Percentiles rank a stretch among this genome's conserved stretches.
Evolutionary conservation across 2,888 invertebrate species (phyloP).

Genomic region (Eristalinus sepulchralis): DNA sequence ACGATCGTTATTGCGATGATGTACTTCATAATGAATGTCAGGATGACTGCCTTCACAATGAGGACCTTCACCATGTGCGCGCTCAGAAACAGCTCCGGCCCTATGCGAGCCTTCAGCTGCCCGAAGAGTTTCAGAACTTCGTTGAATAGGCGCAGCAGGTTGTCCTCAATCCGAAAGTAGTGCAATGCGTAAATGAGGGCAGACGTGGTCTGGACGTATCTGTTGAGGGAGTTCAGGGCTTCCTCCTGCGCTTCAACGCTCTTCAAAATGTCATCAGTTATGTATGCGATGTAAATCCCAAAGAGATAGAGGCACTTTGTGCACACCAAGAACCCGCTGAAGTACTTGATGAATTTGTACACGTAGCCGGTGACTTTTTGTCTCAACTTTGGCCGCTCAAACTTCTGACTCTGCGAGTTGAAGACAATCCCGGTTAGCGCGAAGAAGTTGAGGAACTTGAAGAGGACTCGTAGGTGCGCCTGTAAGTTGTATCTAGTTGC

Average conservation of each 20-base stretch:
- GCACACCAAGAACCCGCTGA: background rate
- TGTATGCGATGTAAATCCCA: background rate
- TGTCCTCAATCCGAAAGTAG: background rate
- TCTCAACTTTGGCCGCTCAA: background rate
- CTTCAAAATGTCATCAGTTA: background rate
- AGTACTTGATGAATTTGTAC: background rate
- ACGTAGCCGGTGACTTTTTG: background rate
- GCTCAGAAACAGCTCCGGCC: background rate
- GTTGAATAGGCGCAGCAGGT: background rate
- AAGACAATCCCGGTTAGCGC: background rate
- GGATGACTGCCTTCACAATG: background rate
- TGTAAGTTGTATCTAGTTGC: background rate
- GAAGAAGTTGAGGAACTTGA: background rate
- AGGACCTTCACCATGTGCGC: background rate
- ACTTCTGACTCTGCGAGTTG: background rate
- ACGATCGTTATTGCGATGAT: background rate
- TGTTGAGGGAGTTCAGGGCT: background rate
- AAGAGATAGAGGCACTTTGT: background rate
- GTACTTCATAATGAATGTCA: background rate
- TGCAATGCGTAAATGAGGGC: background rate
- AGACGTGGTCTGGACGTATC: background rate
- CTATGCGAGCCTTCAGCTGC: background rate
- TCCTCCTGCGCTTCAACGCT: background rate
- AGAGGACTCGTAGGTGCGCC: background rate
- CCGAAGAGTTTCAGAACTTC: background rate